A percentile compares a stretch with the other conserved stretches of the same genome.
phyloP scores from a whole-genome alignment of 2,888 invertebrate species.

The Agrochola macilenta region DNA sequence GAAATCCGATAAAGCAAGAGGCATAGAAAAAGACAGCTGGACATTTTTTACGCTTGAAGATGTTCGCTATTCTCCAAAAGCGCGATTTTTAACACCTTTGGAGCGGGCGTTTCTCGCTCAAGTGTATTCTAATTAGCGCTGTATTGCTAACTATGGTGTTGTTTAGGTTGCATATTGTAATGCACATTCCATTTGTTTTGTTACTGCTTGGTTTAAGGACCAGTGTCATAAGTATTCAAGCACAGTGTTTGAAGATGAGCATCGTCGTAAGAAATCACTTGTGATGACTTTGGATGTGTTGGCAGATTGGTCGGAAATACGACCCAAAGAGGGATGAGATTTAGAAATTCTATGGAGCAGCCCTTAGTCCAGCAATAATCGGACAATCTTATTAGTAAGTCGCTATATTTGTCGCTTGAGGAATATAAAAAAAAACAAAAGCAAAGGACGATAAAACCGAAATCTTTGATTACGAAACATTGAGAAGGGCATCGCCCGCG shows the following conservation, averaged over 20 bases:
- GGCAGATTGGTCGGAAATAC: too few species aligned
- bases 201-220: background rate
- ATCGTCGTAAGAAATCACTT: too few species aligned
- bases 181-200: background rate
- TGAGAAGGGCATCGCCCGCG: slow-evolving; percentile 36
- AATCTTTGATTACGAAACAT: slow-evolving; percentile 18
- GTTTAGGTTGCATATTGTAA: background rate
- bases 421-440: background rate
- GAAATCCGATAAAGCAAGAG: too few species aligned
- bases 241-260: too few species aligned
- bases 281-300: too few species aligned
- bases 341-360: background rate
- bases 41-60: background rate
- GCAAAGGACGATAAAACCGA: background rate
- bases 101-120: too few species aligned
- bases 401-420: background rate
- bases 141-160: background rate
- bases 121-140: background rate
- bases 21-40: background rate
- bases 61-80: too few species aligned
- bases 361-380: background rate
- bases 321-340: background rate
- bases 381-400: background rate
- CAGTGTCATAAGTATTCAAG: background rate
- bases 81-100: too few species aligned